Conservation (phyloP, 2,888 invertebrate species). For the Sminthurides aquaticus region DNA sequence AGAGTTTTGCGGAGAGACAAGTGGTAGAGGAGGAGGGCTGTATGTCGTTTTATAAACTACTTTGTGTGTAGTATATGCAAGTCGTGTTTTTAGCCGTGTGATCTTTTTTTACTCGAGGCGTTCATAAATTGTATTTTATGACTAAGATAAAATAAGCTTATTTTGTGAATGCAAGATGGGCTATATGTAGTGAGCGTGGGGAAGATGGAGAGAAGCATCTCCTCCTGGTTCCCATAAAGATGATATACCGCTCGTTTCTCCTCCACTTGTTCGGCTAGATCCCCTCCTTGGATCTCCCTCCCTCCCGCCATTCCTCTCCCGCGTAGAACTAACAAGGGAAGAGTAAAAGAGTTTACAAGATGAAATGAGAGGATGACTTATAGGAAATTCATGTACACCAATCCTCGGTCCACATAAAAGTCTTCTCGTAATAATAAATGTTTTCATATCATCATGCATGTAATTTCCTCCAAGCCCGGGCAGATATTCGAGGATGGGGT, state of each 20-base stretch:
- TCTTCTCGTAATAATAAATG: not conserved
- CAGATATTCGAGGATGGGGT: not conserved
- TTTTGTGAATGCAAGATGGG: constrained; percentile 50
- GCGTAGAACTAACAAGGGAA: not conserved
- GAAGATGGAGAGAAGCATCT: constrained; percentile 21
- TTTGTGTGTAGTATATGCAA: not conserved
- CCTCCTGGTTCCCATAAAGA: constrained; percentile 22
- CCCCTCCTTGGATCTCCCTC: constrained; percentile 4
- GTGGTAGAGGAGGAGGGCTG: constrained; percentile 3
- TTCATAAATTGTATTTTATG: constrained; percentile 50
- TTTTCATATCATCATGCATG: not conserved
- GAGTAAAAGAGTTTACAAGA: not conserved
- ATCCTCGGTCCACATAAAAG: not conserved
- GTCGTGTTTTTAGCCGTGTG: not conserved
- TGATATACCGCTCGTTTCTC: constrained; percentile 23
- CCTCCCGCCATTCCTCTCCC: constrained; percentile 6
- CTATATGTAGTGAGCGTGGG: constrained; percentile 44
- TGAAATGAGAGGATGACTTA: not conserved
- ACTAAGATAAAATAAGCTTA: constrained; percentile 50
- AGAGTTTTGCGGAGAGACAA: constrained; percentile 5
- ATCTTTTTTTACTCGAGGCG: constrained; percentile 31
- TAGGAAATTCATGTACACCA: not conserved
- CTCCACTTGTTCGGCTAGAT: constrained; percentile 10
- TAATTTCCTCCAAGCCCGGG: not conserved
- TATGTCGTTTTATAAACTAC: not conserved